These are phyloP conservation scores for Holcopasites calliopsidis DNA, from an alignment of 1,140 invertebrate genomes.

Conservation along the genomic window DNA sequence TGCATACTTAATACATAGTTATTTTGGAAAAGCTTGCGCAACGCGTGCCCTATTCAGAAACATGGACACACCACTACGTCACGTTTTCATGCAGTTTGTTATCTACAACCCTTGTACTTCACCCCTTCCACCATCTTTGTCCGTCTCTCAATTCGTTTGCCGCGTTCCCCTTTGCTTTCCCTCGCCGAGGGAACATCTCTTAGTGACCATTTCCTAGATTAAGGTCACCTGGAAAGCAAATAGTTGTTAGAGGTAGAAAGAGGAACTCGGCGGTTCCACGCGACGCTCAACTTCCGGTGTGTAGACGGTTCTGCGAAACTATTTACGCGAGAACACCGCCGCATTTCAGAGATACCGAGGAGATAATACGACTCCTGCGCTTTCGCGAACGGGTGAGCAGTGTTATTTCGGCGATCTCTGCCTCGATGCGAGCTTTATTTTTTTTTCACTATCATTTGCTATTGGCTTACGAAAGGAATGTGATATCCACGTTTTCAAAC, in stretches of 20 bases:
- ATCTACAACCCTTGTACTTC: too few relatives aligned
- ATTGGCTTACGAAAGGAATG: neutral
- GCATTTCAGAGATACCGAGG: slow-evolving; percentile 30
- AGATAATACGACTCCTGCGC: neutral
- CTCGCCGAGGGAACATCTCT: slow-evolving; percentile 47
- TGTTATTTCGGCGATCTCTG: neutral
- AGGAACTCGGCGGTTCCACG: slow-evolving; percentile 9
- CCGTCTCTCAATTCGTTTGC: slow-evolving; percentile 1
- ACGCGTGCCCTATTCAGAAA: too few relatives aligned
- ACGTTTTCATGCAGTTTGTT: neutral
- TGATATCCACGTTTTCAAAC: neutral
- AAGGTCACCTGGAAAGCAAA: slow-evolving; percentile 65
- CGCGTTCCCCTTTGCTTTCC: slow-evolving; percentile 26
- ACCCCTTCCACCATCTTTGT: neutral
- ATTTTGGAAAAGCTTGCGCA: slow-evolving; percentile 5
- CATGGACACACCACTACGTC: too few relatives aligned
- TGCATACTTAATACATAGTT: too few relatives aligned
- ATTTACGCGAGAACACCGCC: slow-evolving; percentile 51
- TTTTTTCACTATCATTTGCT: neutral
- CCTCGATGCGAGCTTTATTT: neutral
- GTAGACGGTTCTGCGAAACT: slow-evolving; percentile 51
- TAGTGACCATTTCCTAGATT: slow-evolving; percentile 66
- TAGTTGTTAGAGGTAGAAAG: slow-evolving; percentile 53
- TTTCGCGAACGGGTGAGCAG: neutral
- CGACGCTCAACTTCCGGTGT: slow-evolving; percentile 47